Evolutionary conservation across 2,888 invertebrate species (phyloP), one percentile per base, ranked within the genome.

Genomic region (Cacoxenus indagator): DNA sequence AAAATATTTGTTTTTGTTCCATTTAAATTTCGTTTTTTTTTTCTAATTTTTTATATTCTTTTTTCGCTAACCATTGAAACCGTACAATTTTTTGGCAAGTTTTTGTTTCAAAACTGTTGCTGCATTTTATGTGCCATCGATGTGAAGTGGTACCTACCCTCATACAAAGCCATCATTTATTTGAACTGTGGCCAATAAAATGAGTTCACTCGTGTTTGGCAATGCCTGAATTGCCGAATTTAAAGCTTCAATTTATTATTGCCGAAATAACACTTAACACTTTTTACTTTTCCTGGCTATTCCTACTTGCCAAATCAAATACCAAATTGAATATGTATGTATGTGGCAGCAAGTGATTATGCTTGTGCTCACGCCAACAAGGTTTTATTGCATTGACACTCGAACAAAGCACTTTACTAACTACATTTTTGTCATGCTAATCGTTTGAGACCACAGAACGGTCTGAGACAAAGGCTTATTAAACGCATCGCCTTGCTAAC

Each of bases 1-100:
- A 70, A 73, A 73, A 70, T 73, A 72, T 78, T 76, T 75, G 67
- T 76, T 81, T 78, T 76, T 75, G 70, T 76, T 62, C 69, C 59
- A 68, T 71, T 73, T 71, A 70, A 72, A 70, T 72, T 8, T 19
- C 57, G 26, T 55, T 55, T 61, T 48, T n/a, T 17, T 48, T 8
- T 19, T 5, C 22, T 51, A 22, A 19, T 22, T 51, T 51, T 51
- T 17, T 48, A 48, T 2, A 17, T 19, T 48, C 1, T 48, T 48
- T 48, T 48, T 48, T 14, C 8, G 48, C 14, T 57, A 57, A 29
- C 14, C 27, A n/a, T n/a, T 14, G 27, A 29, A 57, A 57, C 27
- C n/a, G 22, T 61, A 9, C 14, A 14, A 3, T 27, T 37, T 64
- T 48, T 64, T 64, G 51, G 64, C 26, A 51, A 64, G n/a, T 26